These are phyloP conservation scores for Chironex yamaguchii DNA, from an alignment of 30 jellyfish, hydroid and myxozoan genomes.

Conservation along the genomic window DNA sequence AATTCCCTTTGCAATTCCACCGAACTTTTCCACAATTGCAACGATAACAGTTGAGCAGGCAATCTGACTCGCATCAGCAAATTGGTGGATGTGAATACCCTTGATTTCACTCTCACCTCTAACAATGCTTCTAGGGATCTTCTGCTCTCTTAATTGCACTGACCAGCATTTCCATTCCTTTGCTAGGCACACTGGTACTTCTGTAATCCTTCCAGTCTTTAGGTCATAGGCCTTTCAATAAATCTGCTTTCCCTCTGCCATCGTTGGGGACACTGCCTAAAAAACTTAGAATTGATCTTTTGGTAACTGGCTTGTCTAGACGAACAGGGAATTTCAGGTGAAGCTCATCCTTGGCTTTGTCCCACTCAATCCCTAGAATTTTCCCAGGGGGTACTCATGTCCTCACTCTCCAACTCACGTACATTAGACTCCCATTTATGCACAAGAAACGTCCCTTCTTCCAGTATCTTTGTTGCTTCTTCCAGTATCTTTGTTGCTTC, in stretches of 20 bases:
- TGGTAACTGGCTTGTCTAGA: background rate
- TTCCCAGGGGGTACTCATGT: slow-evolving; percentile 27
- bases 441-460: slow-evolving; percentile 59
- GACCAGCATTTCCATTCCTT: slow-evolving; percentile 18
- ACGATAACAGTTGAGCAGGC: slow-evolving; percentile 69
- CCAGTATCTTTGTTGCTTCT: too few relatives aligned
- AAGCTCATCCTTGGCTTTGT: slow-evolving; percentile 18
- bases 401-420: slow-evolving; percentile 39
- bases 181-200: slow-evolving; percentile 11
- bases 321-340: background rate
- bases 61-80: slow-evolving; percentile 76
- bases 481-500: slow-evolving; percentile 16
- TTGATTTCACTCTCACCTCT: slow-evolving; percentile 18
- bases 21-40: slow-evolving; percentile 41
- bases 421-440: slow-evolving; percentile 68
- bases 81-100: slow-evolving; percentile 49
- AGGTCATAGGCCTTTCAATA: slow-evolving; percentile 52
- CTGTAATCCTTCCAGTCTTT: slow-evolving; percentile 31
- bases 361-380: slow-evolving; percentile 32
- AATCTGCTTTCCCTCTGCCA: slow-evolving; percentile 60
- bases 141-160: slow-evolving; percentile 45
- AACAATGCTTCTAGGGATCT: slow-evolving; percentile 58
- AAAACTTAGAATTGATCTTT: slow-evolving; percentile 26
- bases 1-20: slow-evolving; percentile 50
- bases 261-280: slow-evolving; percentile 33